Conservation (phyloP, 2,888 invertebrate species). For the Zaprionus bogoriensis region DNA sequence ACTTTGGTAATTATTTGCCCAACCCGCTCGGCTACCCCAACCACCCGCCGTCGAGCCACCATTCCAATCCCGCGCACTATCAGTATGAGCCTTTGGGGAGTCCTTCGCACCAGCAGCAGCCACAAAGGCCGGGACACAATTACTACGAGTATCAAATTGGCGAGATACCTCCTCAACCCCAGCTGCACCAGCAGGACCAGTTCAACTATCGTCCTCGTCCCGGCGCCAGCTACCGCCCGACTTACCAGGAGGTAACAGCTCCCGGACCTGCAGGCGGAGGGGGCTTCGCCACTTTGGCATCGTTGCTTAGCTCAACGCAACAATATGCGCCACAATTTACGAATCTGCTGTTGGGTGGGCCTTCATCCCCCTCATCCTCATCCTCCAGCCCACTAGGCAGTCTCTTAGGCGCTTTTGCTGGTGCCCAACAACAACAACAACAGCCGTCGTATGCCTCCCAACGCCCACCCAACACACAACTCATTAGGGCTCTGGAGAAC, state of each 20-base stretch:
- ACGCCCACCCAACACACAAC: constrained; percentile 79
- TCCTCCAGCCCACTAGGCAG: constrained; percentile 73
- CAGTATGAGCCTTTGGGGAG: constrained; percentile 39
- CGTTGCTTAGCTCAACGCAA: constrained; percentile 65
- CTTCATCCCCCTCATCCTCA: not conserved
- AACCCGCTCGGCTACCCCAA: constrained; percentile 54
- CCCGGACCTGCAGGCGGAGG: constrained; percentile 10
- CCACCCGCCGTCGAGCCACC: constrained; percentile 18
- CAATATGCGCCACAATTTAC: constrained; percentile 82
- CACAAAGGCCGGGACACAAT: constrained; percentile 64
- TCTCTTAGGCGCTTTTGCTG: constrained; percentile 79
- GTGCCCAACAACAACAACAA: constrained; percentile 31
- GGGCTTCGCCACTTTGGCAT: constrained; percentile 72
- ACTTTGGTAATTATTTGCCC: constrained; percentile 80
- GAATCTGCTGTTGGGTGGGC: constrained; percentile 74
- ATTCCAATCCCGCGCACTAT: constrained; percentile 31
- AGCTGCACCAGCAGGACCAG: constrained; percentile 42
- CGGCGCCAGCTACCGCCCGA: constrained; percentile 51
- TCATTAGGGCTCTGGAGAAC: constrained; percentile 84
- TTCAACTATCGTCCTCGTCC: constrained; percentile 59
- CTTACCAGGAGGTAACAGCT: constrained; percentile 28
- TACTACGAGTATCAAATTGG: constrained; percentile 80
- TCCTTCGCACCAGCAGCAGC: constrained; percentile 40
- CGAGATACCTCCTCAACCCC: constrained; percentile 70
- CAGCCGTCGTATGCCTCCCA: constrained; percentile 12